phyloP scores from a whole-genome alignment of 2,113 vertebrate species.

The Scartelaos histophorus region DNA sequence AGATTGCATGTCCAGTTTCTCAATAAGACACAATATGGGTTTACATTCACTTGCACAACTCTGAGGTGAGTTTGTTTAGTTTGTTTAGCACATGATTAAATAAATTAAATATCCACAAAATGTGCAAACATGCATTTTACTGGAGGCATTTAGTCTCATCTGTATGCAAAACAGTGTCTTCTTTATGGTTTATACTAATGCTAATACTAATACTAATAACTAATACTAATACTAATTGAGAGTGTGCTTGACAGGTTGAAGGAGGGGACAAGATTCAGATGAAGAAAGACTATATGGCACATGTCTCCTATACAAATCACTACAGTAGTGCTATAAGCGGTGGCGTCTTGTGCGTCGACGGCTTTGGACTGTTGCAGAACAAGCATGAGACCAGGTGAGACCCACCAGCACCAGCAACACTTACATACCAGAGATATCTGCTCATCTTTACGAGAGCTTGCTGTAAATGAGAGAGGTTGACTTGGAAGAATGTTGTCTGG shows the following conservation, averaged over 20 bases:
- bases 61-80: no score
- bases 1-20: neutral
- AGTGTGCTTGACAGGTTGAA: conserved; percentile 42
- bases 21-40: neutral
- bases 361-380: conserved; percentile 51
- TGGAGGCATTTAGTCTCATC: neutral
- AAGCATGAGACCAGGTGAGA: conserved; percentile 51
- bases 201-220: no score
- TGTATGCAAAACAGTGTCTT: neutral
- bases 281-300: conserved; percentile 25
- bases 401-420: neutral
- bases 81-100: no score
- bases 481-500: conserved; percentile 24
- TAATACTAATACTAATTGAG: neutral
- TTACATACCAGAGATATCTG: conserved; percentile 6
- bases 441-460: neutral
- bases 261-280: conserved; percentile 48
- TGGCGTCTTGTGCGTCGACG: conserved; percentile 48
- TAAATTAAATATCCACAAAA: no score
- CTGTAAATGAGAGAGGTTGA: neutral
- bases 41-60: neutral
- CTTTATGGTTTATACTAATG: neutral
- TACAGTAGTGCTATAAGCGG: conserved; percentile 15
- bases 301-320: conserved; percentile 52
- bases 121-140: neutral